phyloP scores from a whole-genome alignment of 2,113 vertebrate species.

The Platanista minor region DNA sequence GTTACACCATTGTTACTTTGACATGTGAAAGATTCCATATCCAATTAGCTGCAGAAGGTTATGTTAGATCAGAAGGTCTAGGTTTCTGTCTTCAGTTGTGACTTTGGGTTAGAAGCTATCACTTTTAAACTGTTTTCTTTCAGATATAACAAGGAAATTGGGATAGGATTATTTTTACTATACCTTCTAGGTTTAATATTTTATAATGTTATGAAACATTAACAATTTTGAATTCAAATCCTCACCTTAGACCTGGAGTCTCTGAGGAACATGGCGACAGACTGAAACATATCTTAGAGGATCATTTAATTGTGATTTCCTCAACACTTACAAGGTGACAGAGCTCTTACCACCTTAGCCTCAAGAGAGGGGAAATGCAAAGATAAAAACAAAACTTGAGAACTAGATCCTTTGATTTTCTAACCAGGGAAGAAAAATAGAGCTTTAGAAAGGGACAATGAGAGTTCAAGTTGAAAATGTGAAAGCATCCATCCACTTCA shows the following conservation, averaged over 20 bases:
- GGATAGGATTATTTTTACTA: background rate
- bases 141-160: background rate
- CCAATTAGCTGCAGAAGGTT: background rate
- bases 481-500: background rate
- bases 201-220: background rate
- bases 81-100: background rate
- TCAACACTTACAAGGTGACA: background rate
- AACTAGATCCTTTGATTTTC: background rate
- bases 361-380: background rate
- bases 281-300: background rate
- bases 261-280: background rate
- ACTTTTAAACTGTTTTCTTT: background rate
- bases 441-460: background rate
- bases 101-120: background rate
- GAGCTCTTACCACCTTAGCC: background rate
- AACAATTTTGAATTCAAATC: background rate
- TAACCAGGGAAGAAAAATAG: background rate
- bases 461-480: background rate
- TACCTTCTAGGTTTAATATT: background rate
- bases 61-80: background rate
- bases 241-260: background rate
- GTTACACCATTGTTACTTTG: background rate
- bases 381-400: background rate
- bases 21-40: background rate
- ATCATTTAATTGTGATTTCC: background rate